These are phyloP conservation scores for Nyctereutes procyonoides DNA, from an alignment of 2,113 vertebrate species.

Conservation along the genomic window DNA sequence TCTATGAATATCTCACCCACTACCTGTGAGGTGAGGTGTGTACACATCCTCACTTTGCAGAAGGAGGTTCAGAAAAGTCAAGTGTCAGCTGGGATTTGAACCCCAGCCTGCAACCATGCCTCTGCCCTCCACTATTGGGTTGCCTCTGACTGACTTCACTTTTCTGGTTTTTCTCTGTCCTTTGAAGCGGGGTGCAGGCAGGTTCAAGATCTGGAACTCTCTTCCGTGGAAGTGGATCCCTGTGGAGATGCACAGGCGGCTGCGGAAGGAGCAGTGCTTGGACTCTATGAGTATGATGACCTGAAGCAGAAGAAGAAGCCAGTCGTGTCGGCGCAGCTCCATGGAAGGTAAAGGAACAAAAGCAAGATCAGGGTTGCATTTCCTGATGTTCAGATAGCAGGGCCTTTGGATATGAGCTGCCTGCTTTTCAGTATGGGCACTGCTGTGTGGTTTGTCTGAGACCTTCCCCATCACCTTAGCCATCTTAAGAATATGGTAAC, in stretches of 20 bases:
- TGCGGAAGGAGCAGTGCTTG: constrained; percentile 95
- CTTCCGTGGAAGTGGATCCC: constrained; percentile 94
- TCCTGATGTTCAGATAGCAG: no score
- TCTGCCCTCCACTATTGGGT: background rate
- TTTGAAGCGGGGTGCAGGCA: constrained; percentile 92
- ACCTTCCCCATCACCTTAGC: accelerated
- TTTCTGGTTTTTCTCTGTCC: constrained; percentile 49
- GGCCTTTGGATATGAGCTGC: background rate
- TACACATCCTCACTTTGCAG: accelerated
- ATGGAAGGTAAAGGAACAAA: constrained; percentile 90
- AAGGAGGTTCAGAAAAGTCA: background rate
- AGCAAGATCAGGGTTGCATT: accelerated
- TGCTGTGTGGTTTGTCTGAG: accelerated
- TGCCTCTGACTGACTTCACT: background rate
- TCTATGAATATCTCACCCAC: background rate
- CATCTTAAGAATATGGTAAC: background rate
- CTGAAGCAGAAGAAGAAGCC: constrained; percentile 96
- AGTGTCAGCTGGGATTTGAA: background rate
- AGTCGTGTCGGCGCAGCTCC: constrained; percentile 87
- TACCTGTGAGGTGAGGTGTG: background rate
- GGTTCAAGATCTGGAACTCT: constrained; percentile 94
- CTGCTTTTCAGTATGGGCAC: accelerated
- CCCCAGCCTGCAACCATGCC: background rate
- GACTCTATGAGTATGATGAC: constrained; percentile 94
- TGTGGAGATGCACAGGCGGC: constrained; percentile 96